Evolutionary conservation across 2,888 invertebrate species (phyloP), one percentile per base, ranked within the genome.

Genomic region (Trachelus iudaicus): DNA sequence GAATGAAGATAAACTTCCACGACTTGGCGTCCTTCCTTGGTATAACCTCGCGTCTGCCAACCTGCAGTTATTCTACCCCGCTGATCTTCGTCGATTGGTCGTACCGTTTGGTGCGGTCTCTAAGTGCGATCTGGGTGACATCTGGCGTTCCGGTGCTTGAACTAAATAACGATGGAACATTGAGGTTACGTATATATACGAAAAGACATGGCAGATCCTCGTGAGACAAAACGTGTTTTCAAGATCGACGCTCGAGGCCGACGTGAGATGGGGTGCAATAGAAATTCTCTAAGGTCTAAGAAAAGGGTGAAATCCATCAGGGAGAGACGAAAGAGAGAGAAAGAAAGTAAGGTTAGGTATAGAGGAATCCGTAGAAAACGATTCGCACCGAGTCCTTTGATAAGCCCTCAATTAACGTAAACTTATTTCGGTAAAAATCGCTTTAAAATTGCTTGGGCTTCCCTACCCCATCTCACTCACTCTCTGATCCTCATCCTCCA

Each of bases 371-470:
- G 23, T 56, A 56, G 40, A 2, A 56, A 56, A 56, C 40, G 34
- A 71, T 34, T 34, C 71, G 34, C 71, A 33, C 34, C 71, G 71
- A 31, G 71, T 31, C 34, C 71, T 71, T 71, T 34, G 76, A 81
- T 84, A 86, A 88, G 84, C 83, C 83, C 83, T 84, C 87, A 85
- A 89, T 89, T 89, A 89, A 88, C 83, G 87, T 86, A 86, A 88
- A 87, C 87, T 86, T 87, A 84, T 85, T 87, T 86, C 80, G 83
- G 83, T 83, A 35, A 35, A 89, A 88, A 89, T 87, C 86, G 86
- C 84, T 89, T 89, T 87, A 85, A 86, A 87, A 88, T 71, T 71
- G 71, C 31, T 71, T 34, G 89, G 40, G 71, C 71, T 71, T 71
- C 71, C 30, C 31, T 34, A 30, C 30, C 31, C 71, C 4, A 31